These are phyloP conservation scores for Pedetes capensis DNA, from an alignment of 2,113 vertebrate genomes.

Conservation along the genomic window DNA sequence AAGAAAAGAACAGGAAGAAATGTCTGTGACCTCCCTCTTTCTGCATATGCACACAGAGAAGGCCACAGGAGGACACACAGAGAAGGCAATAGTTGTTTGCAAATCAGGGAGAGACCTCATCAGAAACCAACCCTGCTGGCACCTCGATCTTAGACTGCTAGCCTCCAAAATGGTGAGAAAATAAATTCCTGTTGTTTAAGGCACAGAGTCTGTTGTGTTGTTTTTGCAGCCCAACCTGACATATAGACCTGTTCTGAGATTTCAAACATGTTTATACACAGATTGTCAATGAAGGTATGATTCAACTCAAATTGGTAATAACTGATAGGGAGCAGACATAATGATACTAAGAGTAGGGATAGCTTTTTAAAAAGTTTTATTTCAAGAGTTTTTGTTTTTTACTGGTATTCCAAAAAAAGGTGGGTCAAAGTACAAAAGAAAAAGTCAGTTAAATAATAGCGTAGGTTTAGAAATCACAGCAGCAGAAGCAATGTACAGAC, in stretches of 20 bases:
- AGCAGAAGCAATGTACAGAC: constrained; percentile 83
- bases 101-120: background rate
- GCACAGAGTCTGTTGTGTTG: background rate
- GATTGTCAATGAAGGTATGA: background rate
- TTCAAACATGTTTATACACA: background rate
- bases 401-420: constrained; percentile 92
- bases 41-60: background rate
- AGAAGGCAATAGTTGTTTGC: background rate
- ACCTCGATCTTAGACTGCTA: background rate
- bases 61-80: background rate
- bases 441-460: constrained; percentile 88
- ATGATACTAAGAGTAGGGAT: background rate
- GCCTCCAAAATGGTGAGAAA: background rate
- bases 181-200: background rate
- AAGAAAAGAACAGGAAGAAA: background rate
- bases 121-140: background rate
- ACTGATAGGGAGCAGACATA: background rate
- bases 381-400: constrained; percentile 91
- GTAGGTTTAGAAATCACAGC: constrained; percentile 96
- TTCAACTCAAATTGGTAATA: background rate
- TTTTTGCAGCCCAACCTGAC: rapidly evolving
- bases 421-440: constrained; percentile 95
- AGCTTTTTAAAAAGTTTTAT: constrained; percentile 90
- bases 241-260: background rate
- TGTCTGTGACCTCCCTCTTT: background rate